These are phyloP conservation scores for Thaumetopoea pityocampa DNA, from an alignment of 1,140 invertebrate species.

Conservation along the genomic window DNA sequence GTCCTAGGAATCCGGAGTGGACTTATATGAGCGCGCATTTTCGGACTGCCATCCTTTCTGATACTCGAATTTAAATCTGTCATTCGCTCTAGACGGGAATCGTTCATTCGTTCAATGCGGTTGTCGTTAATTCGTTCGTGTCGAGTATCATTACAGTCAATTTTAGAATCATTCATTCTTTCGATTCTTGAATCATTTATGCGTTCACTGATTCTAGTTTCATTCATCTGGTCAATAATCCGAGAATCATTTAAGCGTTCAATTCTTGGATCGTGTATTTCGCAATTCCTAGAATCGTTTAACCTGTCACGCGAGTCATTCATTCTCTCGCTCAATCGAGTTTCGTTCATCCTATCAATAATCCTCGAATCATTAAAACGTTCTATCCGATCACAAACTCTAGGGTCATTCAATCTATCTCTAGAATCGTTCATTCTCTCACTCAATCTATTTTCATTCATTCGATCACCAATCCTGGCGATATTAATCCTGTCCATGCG, in stretches of 20 bases:
- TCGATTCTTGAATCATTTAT: slow-evolving; percentile 27
- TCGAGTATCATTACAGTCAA: slow-evolving; percentile 27
- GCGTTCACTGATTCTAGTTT: slow-evolving; percentile 25
- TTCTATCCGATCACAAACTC: slow-evolving; percentile 19
- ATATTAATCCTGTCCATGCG: no score
- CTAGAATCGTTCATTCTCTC: slow-evolving; percentile 30
- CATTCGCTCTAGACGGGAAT: slow-evolving; percentile 33
- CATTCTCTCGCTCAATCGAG: slow-evolving; percentile 22
- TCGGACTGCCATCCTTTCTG: slow-evolving; percentile 54
- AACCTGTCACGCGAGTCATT: slow-evolving; percentile 32
- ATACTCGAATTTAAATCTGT: slow-evolving; percentile 54
- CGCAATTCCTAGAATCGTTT: slow-evolving; percentile 30
- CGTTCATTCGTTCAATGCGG: slow-evolving; percentile 30
- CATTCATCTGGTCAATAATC: slow-evolving; percentile 29
- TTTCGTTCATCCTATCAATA: slow-evolving; percentile 29
- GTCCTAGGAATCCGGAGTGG: slow-evolving; percentile 43
- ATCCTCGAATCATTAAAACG: slow-evolving; percentile 27
- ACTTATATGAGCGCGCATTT: slow-evolving; percentile 49
- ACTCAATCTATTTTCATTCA: slow-evolving; percentile 10
- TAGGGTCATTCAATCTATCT: slow-evolving; percentile 25
- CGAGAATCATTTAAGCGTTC: slow-evolving; percentile 28
- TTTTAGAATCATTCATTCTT: slow-evolving; percentile 29
- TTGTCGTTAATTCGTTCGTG: slow-evolving; percentile 23
- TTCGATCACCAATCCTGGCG: no score
- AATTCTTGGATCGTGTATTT: slow-evolving; percentile 1